Evolutionary conservation across 1,140 invertebrate species (phyloP).

Genomic region (Calephelis virginiensis): DNA sequence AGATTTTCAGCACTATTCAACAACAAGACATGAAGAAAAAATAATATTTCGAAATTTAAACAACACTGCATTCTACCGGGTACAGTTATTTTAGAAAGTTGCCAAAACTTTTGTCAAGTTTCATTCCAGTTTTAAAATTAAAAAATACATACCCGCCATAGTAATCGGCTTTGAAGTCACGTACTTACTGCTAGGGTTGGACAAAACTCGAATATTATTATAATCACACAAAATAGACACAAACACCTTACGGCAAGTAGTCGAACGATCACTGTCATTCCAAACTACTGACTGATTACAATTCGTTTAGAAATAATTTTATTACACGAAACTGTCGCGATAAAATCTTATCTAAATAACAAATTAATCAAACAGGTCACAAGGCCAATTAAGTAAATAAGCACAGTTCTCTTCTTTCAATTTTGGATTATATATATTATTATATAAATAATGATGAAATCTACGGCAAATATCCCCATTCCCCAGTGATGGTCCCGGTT

Average conservation of each 20-base stretch:
- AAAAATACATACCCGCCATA: constrained; percentile 62
- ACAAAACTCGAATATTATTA: constrained; percentile 4
- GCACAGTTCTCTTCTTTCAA: not conserved
- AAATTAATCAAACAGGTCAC: constrained; percentile 11
- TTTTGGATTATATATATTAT: no score
- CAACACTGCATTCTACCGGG: not conserved
- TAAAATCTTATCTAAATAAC: constrained; percentile 13
- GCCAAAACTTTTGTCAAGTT: not conserved
- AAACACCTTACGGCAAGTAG: constrained; percentile 24
- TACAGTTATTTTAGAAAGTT: not conserved
- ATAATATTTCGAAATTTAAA: not conserved
- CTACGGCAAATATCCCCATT: no score
- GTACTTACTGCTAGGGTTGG: constrained; percentile 36
- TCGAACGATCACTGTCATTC: constrained; percentile 31
- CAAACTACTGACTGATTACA: constrained; percentile 21
- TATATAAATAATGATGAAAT: no score
- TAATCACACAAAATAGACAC: constrained; percentile 17
- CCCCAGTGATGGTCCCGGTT: no score
- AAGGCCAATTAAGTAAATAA: constrained; percentile 1
- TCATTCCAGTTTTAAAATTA: constrained; percentile 16
- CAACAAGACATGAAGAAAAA: not conserved
- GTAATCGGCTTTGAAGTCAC: constrained; percentile 47
- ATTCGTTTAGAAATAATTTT: constrained; percentile 11
- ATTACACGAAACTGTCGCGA: not conserved
- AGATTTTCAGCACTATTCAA: not conserved